Evolutionary conservation across 2,113 vertebrate genomes (phyloP).

Genomic region (Mustela nigripes): DNA sequence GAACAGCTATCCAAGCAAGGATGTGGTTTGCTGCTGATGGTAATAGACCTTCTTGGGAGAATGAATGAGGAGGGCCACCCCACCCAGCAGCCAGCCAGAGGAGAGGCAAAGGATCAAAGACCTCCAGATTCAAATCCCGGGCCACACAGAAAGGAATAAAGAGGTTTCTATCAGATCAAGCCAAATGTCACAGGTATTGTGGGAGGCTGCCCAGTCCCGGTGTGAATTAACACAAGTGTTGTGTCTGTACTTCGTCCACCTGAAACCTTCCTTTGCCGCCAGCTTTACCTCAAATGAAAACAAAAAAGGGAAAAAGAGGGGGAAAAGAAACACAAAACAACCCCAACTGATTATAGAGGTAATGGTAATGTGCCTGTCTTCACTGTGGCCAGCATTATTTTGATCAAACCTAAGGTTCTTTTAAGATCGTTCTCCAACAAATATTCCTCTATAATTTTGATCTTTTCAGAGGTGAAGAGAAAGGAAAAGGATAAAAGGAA

Average conservation of each 20-base stretch:
- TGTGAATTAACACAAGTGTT: neutral
- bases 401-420: constrained; percentile 55
- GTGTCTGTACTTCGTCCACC: neutral
- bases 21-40: constrained; percentile 31
- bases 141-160: constrained; percentile 50
- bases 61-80: constrained; percentile 2
- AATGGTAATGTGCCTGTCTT: constrained; percentile 19
- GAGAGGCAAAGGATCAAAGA: neutral
- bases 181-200: neutral
- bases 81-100: neutral
- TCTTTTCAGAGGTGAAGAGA: constrained; percentile 72
- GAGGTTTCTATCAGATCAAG: constrained; percentile 25
- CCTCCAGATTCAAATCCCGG: constrained; percentile 46
- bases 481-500: constrained; percentile 72
- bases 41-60: neutral
- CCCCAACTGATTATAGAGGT: neutral
- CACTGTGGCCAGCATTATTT: constrained; percentile 26
- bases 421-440: constrained; percentile 64
- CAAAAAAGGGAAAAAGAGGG: neutral
- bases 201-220: neutral
- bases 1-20: constrained; percentile 53
- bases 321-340: neutral
- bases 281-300: neutral
- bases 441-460: constrained; percentile 72
- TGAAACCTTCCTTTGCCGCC: neutral